Evolutionary conservation across 2,888 invertebrate genomes (phyloP).

Genomic region (Spicauda simplicius): DNA sequence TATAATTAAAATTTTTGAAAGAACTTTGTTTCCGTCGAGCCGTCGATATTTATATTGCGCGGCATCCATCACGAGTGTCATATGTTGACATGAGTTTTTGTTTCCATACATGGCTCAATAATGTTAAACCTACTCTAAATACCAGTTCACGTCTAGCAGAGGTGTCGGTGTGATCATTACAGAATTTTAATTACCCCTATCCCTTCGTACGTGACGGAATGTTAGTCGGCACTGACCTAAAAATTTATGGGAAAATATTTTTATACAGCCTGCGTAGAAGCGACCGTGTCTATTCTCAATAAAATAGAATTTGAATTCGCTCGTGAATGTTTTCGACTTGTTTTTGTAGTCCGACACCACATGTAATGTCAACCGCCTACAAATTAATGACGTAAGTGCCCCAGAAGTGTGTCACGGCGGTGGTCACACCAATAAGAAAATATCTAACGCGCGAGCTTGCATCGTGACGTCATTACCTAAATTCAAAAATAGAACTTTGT

Average conservation of each 20-base stretch:
- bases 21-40: slow-evolving; percentile 5
- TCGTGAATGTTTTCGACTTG: slow-evolving; percentile 40
- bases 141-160: slow-evolving; percentile 49
- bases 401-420: slow-evolving; percentile 53
- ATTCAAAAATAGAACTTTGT: slow-evolving; percentile 18
- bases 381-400: slow-evolving; percentile 64
- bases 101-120: slow-evolving; percentile 28
- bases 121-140: slow-evolving; percentile 28
- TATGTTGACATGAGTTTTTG: slow-evolving; percentile 19
- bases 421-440: slow-evolving; percentile 45
- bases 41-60: slow-evolving; percentile 26
- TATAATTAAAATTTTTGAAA: slow-evolving; percentile 32
- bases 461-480: slow-evolving; percentile 50
- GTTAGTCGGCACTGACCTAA: slow-evolving; percentile 70
- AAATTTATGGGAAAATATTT: slow-evolving; percentile 73
- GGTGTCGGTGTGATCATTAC: slow-evolving; percentile 68
- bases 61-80: slow-evolving; percentile 29
- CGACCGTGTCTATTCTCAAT: slow-evolving; percentile 45
- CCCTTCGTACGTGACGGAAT: slow-evolving; percentile 72
- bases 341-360: slow-evolving; percentile 49
- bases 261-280: slow-evolving; percentile 44
- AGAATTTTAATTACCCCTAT: slow-evolving; percentile 78
- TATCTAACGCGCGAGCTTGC: slow-evolving; percentile 26
- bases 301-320: slow-evolving; percentile 49
- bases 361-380: slow-evolving; percentile 63